These are phyloP conservation scores for Forbesichthys agassizii DNA, from an alignment of 2,113 vertebrate genomes.

Conservation along the genomic window DNA sequence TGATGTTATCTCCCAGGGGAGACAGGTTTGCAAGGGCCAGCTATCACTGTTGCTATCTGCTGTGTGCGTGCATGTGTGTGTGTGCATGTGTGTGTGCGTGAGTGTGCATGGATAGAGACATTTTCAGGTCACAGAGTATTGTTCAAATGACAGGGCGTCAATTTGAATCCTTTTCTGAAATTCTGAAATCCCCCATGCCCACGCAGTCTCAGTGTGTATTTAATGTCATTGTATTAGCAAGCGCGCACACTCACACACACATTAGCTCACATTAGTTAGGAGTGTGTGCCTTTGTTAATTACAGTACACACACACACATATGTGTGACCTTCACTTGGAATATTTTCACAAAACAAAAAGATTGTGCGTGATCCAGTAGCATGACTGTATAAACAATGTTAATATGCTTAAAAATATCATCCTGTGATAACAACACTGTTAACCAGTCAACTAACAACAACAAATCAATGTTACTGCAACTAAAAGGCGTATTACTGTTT, in stretches of 20 bases:
- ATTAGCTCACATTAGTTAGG: neutral
- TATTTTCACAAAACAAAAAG: too few relatives aligned
- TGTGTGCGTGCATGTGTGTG: neutral
- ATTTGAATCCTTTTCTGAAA: conserved; percentile 20
- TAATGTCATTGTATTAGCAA: conserved; percentile 3
- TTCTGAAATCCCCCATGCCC: neutral
- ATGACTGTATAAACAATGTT: too few relatives aligned
- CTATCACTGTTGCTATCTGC: conserved; percentile 5
- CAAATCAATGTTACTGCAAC: too few relatives aligned
- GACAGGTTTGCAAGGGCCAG: neutral
- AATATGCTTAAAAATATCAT: too few relatives aligned
- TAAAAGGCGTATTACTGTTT: too few relatives aligned
- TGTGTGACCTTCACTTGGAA: too few relatives aligned
- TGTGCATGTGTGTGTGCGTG: neutral
- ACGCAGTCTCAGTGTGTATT: conserved; percentile 7
- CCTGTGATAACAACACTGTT: too few relatives aligned
- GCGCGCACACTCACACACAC: neutral
- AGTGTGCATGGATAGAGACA: neutral
- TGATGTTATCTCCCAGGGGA: neutral
- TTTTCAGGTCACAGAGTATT: conserved; percentile 10
- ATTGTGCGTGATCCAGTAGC: too few relatives aligned
- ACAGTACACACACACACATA: neutral
- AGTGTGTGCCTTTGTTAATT: neutral
- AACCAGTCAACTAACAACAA: too few relatives aligned
- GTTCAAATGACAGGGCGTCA: conserved; percentile 28